phyloP scores from a whole-genome alignment of 2,797 vertebrate genomes.

The Thunnus albacares region DNA sequence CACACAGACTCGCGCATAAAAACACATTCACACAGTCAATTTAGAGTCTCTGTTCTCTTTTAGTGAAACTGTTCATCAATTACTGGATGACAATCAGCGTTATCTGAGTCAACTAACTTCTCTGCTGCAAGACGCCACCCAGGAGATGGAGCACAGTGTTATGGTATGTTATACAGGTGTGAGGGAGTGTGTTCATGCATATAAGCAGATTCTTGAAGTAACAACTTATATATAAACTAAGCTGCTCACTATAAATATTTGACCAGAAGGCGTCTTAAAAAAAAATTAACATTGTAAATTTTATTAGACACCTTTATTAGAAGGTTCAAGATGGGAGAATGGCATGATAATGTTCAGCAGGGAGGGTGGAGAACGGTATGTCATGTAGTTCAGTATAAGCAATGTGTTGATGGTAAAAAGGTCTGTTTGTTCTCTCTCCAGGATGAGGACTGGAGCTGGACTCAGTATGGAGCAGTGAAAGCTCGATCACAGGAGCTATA shows the following conservation, averaged over 20 bases:
- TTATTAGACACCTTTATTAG: neutral
- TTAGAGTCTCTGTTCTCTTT: conserved; percentile 46
- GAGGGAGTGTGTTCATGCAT: conserved; percentile 7
- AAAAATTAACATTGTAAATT: neutral
- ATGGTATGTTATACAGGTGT: conserved; percentile 84
- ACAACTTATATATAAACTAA: neutral
- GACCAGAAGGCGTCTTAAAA: neutral
- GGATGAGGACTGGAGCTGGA: conserved; percentile 90
- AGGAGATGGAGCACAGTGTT: conserved; percentile 88
- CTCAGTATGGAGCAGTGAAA: conserved; percentile 72
- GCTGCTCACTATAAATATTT: neutral
- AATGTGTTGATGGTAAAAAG: neutral
- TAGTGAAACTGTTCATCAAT: conserved; percentile 89
- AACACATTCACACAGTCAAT: neutral
- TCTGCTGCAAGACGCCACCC: conserved; percentile 90
- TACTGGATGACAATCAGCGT: conserved; percentile 93
- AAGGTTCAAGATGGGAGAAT: too few species aligned
- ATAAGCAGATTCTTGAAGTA: neutral
- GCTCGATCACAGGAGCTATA: conserved; percentile 66
- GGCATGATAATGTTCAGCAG: neutral
- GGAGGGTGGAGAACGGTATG: neutral
- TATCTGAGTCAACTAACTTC: conserved; percentile 92
- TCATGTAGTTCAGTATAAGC: neutral
- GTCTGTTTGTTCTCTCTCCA: conserved; percentile 54
- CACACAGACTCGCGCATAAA: neutral